A percentile compares a stretch with the other conserved stretches of the same genome.
These are phyloP conservation scores for Phrynosoma platyrhinos DNA, from an alignment of 2,113 vertebrate genomes.

Conservation along the genomic window DNA sequence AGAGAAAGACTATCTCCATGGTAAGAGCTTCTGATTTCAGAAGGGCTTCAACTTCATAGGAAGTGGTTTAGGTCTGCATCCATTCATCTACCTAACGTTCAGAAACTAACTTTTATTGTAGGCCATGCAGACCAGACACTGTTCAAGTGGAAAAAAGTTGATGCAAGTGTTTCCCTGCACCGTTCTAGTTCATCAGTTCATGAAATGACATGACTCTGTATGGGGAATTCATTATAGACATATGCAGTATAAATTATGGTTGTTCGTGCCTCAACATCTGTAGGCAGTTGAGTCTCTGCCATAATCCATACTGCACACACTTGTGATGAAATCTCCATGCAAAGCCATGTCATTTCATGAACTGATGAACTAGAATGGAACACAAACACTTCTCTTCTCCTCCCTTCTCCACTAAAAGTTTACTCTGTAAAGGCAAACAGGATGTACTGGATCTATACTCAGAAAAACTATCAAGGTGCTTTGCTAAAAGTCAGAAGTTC, in stretches of 20 bases:
- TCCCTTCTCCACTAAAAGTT: background rate
- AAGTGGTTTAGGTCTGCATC: background rate
- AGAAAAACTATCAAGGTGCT: background rate
- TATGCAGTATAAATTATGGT: conserved; percentile 24
- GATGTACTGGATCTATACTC: background rate
- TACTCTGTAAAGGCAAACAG: background rate
- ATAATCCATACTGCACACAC: conserved; percentile 1
- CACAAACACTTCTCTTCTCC: background rate
- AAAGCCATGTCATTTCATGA: conserved; percentile 38
- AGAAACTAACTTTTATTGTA: background rate
- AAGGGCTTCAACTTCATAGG: background rate
- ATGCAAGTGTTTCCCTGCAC: conserved; percentile 17
- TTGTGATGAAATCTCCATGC: conserved; percentile 17
- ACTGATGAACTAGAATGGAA: conserved; percentile 21
- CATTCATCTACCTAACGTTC: background rate
- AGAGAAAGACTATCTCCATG: background rate
- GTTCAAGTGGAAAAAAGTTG: background rate
- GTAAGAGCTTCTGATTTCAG: background rate
- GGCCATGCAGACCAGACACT: background rate
- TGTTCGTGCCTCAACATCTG: background rate
- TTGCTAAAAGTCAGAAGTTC: background rate
- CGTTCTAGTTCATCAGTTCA: conserved; percentile 34
- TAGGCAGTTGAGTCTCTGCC: background rate
- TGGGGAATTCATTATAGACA: conserved; percentile 24
- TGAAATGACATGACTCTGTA: conserved; percentile 35